Percentiles rank a stretch among this genome's conserved stretches.
These are phyloP conservation scores for Platycnemis pennipes DNA, from an alignment of 2,888 invertebrate genomes.

Conservation along the genomic window DNA sequence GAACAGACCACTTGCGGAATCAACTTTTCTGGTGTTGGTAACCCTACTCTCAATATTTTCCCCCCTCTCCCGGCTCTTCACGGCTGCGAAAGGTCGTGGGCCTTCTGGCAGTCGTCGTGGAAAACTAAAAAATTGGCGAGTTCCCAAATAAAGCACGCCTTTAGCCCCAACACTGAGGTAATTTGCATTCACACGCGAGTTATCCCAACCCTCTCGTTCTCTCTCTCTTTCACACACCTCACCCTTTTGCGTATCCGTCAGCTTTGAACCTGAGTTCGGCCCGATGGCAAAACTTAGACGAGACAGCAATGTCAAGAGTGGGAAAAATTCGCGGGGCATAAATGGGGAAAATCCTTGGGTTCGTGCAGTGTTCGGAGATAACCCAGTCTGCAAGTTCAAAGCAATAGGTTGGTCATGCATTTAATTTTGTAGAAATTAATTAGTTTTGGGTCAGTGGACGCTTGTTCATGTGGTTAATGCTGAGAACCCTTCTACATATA, in stretches of 20 bases:
- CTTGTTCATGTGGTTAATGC: too few relatives aligned
- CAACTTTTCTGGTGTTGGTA: too few relatives aligned
- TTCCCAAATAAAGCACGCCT: slow-evolving; percentile 44
- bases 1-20: too few relatives aligned
- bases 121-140: slow-evolving; percentile 48
- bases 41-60: too few relatives aligned
- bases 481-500: too few relatives aligned
- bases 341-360: not conserved
- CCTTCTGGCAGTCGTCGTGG: slow-evolving; percentile 57
- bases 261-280: not conserved
- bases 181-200: slow-evolving; percentile 55
- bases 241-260: not conserved
- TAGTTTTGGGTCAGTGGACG: too few relatives aligned
- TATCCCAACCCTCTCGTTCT: not conserved
- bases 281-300: not conserved
- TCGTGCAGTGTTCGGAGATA: too few relatives aligned
- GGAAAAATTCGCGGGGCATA: too few relatives aligned
- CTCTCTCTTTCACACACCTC: not conserved
- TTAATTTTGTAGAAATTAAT: too few relatives aligned
- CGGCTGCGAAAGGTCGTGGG: slow-evolving; percentile 35
- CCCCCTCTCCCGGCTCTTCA: not conserved
- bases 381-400: too few relatives aligned
- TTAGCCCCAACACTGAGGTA: slow-evolving; percentile 37
- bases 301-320: not conserved
- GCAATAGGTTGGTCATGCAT: too few relatives aligned